These are phyloP conservation scores for Heliconius aoede DNA, from an alignment of 2,888 invertebrate species.

Conservation along the genomic window DNA sequence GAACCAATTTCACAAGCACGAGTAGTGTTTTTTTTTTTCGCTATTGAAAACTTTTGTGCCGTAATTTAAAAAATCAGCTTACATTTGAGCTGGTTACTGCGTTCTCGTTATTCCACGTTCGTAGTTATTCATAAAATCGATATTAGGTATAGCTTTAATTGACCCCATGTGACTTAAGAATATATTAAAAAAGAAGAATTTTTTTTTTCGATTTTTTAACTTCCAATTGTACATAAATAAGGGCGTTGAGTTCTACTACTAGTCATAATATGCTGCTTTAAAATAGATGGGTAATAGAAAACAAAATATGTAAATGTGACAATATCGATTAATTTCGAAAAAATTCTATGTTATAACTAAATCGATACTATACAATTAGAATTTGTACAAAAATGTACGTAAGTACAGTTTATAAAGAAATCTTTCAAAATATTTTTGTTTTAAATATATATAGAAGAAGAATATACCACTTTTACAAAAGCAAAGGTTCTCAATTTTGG, in stretches of 20 bases:
- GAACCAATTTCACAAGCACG: neutral
- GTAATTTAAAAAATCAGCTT: neutral
- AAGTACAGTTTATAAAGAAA: neutral
- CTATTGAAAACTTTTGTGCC: neutral
- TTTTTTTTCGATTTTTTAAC: neutral
- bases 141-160: neutral
- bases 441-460: no score
- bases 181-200: no score
- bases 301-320: neutral
- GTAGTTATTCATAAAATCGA: no score
- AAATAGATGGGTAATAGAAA: neutral
- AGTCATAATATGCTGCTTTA: neutral
- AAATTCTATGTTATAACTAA: no score
- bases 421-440: neutral
- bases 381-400: no score
- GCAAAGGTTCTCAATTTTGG: slow-evolving; percentile 4
- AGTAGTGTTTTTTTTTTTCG: neutral
- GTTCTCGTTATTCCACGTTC: neutral
- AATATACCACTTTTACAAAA: slow-evolving; percentile 15
- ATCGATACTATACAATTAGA: no score
- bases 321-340: no score
- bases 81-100: neutral
- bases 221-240: neutral
- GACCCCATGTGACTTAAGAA: neutral
- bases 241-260: neutral